Conservation (phyloP, 2,888 invertebrate genomes). For the Agriotes lineatus region DNA sequence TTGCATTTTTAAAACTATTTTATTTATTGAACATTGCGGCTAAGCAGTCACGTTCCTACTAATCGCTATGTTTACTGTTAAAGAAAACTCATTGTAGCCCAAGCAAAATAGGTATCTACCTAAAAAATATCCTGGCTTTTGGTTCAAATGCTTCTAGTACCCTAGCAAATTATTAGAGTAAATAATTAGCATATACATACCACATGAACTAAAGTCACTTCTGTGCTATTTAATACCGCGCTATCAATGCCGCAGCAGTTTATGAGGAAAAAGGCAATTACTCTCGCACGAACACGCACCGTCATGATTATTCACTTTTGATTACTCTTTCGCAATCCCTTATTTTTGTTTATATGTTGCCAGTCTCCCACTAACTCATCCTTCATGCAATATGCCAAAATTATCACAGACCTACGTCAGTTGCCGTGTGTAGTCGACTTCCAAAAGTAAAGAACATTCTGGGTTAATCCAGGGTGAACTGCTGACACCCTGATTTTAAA, state of each 20-base stretch:
- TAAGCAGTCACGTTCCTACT: no score
- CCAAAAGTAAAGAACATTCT: neutral
- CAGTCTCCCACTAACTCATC: conserved; percentile 6
- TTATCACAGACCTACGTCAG: neutral
- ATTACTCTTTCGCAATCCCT: neutral
- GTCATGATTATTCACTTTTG: neutral
- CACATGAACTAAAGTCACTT: conserved; percentile 1
- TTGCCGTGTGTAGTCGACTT: neutral
- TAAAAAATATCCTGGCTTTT: no score
- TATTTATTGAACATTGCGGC: no score
- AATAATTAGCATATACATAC: neutral
- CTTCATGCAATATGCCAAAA: neutral
- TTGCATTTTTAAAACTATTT: no score
- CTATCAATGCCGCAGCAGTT: neutral
- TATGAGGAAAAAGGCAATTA: conserved; percentile 1
- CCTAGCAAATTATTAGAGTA: no score
- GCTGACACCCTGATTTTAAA: no score
- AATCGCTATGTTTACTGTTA: no score
- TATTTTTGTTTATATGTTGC: conserved; percentile 15
- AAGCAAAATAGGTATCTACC: no score
- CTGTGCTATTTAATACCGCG: neutral
- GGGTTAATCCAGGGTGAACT: no score
- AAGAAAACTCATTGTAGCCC: no score
- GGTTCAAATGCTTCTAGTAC: no score
- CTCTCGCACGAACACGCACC: neutral